These are phyloP conservation scores for Ptyas mucosa DNA, from an alignment of 2,113 vertebrate species.

Conservation along the genomic window DNA sequence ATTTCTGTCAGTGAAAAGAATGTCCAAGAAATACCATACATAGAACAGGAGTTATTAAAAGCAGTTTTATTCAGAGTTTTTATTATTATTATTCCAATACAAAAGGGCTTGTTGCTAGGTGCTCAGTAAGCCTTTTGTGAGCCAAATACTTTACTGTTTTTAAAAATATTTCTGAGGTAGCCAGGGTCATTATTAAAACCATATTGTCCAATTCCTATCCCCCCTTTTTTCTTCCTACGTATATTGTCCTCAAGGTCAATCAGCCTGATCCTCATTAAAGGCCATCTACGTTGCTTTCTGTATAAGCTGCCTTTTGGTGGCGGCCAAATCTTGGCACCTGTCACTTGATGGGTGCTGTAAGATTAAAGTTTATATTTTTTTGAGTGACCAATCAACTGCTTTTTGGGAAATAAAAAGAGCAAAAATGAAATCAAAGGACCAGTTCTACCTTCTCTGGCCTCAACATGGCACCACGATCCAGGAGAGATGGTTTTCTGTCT, in stretches of 20 bases:
- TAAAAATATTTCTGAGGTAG: background rate
- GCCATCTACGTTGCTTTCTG: background rate
- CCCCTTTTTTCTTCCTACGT: background rate
- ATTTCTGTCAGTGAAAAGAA: background rate
- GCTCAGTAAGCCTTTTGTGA: background rate
- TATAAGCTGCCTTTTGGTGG: background rate
- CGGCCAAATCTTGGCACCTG: background rate
- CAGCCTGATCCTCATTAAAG: background rate
- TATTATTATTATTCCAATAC: constrained; percentile 8
- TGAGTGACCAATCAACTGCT: background rate
- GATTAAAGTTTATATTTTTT: background rate
- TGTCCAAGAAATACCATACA: background rate
- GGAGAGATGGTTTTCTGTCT: background rate
- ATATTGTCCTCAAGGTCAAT: background rate
- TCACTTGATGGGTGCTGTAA: background rate
- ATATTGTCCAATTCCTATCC: background rate
- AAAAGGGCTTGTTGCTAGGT: constrained; percentile 19
- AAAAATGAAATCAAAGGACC: background rate
- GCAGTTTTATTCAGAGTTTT: background rate
- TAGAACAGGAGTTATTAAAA: background rate
- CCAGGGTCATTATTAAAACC: constrained; percentile 15
- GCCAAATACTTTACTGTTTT: background rate
- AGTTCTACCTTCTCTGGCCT: background rate
- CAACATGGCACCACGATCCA: background rate
- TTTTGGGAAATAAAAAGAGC: background rate